Percentiles rank a stretch among this genome's conserved stretches.
These are phyloP conservation scores for Zaprionus taronus DNA, from an alignment of 1,140 invertebrate species.

Conservation along the genomic window DNA sequence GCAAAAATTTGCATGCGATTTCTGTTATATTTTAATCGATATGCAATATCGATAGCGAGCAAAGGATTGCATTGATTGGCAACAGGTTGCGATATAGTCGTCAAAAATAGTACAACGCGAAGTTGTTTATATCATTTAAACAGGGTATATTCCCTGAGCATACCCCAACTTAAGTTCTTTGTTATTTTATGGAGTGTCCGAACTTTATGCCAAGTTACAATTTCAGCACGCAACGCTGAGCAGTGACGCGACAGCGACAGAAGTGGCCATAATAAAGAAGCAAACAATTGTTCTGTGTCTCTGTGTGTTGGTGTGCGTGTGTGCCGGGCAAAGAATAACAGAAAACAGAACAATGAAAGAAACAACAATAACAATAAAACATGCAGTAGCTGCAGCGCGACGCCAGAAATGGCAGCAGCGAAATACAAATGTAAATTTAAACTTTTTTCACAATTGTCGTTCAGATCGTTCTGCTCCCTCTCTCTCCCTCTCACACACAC, in stretches of 20 bases:
- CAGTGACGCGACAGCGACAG: slow-evolving; percentile 55
- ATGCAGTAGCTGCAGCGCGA: slow-evolving; percentile 32
- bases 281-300: slow-evolving; percentile 25
- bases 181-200: slow-evolving; percentile 37
- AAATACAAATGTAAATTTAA: slow-evolving; percentile 79
- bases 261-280: slow-evolving; percentile 66
- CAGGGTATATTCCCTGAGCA: slow-evolving; percentile 16
- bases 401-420: slow-evolving; percentile 43
- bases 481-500: not conserved
- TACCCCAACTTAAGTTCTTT: slow-evolving; percentile 1
- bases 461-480: slow-evolving; percentile 10
- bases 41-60: not conserved
- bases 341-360: slow-evolving; percentile 40
- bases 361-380: slow-evolving; percentile 34
- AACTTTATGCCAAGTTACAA: slow-evolving; percentile 43
- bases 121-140: not conserved
- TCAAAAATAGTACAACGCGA: not conserved
- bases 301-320: slow-evolving; percentile 13
- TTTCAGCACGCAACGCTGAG: slow-evolving; percentile 68
- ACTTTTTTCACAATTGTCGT: slow-evolving; percentile 69
- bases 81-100: not conserved
- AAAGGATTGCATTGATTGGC: not conserved
- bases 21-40: not conserved
- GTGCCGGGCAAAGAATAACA: slow-evolving; percentile 35
- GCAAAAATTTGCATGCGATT: not conserved